phyloP scores from a whole-genome alignment of 2,113 vertebrate genomes.

The Camelus bactrianus region DNA sequence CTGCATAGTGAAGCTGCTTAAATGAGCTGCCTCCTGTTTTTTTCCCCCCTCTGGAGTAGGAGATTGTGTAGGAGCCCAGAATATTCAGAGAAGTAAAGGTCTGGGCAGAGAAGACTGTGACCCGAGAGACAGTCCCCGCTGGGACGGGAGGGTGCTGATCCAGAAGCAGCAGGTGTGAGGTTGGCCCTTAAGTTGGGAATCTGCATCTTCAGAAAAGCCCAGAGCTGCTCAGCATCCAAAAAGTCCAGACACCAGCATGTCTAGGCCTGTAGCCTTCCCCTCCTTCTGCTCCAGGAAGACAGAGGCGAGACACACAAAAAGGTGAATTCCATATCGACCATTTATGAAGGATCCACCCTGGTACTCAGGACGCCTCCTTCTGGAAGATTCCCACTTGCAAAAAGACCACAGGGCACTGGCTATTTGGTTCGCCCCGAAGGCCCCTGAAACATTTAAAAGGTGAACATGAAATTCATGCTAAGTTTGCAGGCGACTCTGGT shows the following conservation, averaged over 20 bases:
- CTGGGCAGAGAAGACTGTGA: not conserved
- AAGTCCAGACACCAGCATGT: not conserved
- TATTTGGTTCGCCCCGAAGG: too few relatives aligned
- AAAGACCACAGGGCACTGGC: accelerated
- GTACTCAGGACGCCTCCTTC: not conserved
- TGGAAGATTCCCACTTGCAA: not conserved
- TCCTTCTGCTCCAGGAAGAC: not conserved
- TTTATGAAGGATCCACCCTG: not conserved
- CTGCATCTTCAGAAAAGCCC: not conserved
- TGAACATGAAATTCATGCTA: accelerated
- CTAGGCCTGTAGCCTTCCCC: not conserved
- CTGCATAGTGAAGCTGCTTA: accelerated
- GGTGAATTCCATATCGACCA: not conserved
- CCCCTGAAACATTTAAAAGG: accelerated
- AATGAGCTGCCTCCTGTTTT: not conserved
- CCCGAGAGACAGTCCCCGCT: not conserved
- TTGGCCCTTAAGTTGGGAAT: too few relatives aligned
- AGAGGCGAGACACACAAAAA: too few relatives aligned
- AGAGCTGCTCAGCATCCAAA: not conserved
- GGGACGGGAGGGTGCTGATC: not conserved
- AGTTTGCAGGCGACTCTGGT: too few relatives aligned
- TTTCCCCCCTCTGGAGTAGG: not conserved
- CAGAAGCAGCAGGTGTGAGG: too few relatives aligned
- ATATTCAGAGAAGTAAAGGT: not conserved
- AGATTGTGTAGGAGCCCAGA: not conserved